Evolutionary conservation across 2,113 vertebrate species (phyloP).

Genomic region (Cheilinus undulatus): DNA sequence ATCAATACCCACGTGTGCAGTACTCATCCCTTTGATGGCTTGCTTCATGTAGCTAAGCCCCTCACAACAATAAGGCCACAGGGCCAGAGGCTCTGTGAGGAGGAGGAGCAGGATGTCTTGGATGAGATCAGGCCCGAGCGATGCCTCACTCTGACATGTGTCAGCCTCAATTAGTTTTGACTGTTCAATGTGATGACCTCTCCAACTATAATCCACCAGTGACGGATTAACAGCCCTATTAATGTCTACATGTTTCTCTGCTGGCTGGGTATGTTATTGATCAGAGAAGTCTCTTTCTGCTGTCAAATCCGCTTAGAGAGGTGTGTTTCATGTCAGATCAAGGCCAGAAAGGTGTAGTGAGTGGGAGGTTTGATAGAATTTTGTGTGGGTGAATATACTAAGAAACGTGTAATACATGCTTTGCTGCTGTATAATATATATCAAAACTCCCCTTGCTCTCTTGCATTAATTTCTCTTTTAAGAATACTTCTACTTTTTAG

Average conservation of each 20-base stretch:
- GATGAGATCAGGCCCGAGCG: constrained; percentile 55
- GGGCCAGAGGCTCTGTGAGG: constrained; percentile 60
- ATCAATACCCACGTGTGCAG: constrained; percentile 46
- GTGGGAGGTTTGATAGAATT: background rate
- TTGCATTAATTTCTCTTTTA: background rate
- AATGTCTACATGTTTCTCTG: constrained; percentile 51
- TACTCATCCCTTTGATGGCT: constrained; percentile 43
- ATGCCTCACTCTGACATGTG: constrained; percentile 70
- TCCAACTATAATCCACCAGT: constrained; percentile 55
- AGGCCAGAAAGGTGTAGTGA: constrained; percentile 32
- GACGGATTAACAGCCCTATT: constrained; percentile 61
- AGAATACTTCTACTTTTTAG: background rate
- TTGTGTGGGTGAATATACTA: background rate
- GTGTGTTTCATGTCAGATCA: constrained; percentile 34
- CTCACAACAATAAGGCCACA: constrained; percentile 44
- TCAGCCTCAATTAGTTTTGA: constrained; percentile 72
- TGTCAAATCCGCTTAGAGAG: background rate
- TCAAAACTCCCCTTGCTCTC: background rate
- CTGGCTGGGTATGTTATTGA: constrained; percentile 40
- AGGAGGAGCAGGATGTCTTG: constrained; percentile 61
- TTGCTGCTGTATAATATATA: background rate
- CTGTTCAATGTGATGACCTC: constrained; percentile 55
- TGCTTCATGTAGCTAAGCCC: constrained; percentile 44
- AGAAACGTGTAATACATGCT: constrained; percentile 5
- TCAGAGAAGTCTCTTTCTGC: constrained; percentile 28